Evolutionary conservation across 2,888 invertebrate species (phyloP).

Genomic region (Boloria selene): DNA sequence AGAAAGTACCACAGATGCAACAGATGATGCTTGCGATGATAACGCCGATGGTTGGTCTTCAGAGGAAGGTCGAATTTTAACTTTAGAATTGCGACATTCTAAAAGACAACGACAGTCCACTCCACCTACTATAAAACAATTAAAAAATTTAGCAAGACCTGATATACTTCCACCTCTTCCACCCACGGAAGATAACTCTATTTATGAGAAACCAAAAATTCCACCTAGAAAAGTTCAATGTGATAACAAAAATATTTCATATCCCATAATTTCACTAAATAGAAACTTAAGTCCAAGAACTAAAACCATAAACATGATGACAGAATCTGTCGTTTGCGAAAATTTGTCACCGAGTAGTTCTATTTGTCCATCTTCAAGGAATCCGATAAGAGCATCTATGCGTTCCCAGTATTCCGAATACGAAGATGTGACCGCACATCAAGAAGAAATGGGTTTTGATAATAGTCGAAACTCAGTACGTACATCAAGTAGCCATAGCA

Average conservation of each 20-base stretch:
- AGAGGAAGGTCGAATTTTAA: slow-evolving; percentile 85
- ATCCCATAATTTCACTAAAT: slow-evolving; percentile 6
- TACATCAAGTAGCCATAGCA: slow-evolving; percentile 47
- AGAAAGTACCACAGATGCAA: slow-evolving; percentile 56
- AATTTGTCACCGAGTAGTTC: slow-evolving; percentile 47
- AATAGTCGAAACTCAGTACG: slow-evolving; percentile 54
- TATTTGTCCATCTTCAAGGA: slow-evolving; percentile 58
- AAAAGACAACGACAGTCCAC: slow-evolving; percentile 86
- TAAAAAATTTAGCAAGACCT: slow-evolving; percentile 81
- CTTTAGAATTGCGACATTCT: slow-evolving; percentile 88
- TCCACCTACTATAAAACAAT: slow-evolving; percentile 73
- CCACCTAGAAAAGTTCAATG: slow-evolving; percentile 77
- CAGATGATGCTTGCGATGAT: slow-evolving; percentile 63
- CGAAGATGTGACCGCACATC: slow-evolving; percentile 59
- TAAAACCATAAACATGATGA: slow-evolving; percentile 23
- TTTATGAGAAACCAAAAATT: slow-evolving; percentile 83
- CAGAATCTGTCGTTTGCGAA: slow-evolving; percentile 11
- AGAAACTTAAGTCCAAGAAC: slow-evolving; percentile 82
- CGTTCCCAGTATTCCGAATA: slow-evolving; percentile 77
- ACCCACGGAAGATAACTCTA: slow-evolving; percentile 75
- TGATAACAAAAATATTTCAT: slow-evolving; percentile 10
- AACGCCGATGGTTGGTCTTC: slow-evolving; percentile 62
- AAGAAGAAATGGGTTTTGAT: slow-evolving; percentile 41
- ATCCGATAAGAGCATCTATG: slow-evolving; percentile 79
- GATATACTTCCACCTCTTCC: slow-evolving; percentile 87